Conservation (phyloP, 1,140 invertebrate genomes). For the Aethina tumida region DNA sequence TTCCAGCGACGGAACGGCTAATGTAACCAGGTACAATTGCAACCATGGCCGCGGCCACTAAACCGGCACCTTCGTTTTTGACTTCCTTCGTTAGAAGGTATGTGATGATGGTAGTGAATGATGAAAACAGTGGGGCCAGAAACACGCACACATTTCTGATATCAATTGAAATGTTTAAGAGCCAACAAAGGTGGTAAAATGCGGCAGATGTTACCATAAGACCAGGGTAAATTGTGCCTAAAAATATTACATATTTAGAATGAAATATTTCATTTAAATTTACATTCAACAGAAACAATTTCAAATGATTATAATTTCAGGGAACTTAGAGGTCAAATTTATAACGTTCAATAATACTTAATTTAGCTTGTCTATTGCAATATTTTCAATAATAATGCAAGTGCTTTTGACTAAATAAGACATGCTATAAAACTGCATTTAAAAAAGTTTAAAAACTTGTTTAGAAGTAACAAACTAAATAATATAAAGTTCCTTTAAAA, state of each 20-base stretch:
- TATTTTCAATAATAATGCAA: no score
- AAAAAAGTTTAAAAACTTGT: no score
- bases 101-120: conserved; percentile 90
- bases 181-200: conserved; percentile 79
- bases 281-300: no score
- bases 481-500: no score
- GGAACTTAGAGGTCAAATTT: no score
- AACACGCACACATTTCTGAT: conserved; percentile 98
- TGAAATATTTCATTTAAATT: not conserved
- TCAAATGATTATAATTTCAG: no score
- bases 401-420: no score
- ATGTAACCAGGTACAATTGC: conserved; percentile 97
- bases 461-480: no score
- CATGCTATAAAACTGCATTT: no score
- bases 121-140: conserved; percentile 93
- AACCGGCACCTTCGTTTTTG: conserved; percentile 81
- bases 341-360: no score
- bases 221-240: conserved; percentile 93
- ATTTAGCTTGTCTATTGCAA: no score
- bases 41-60: conserved; percentile 91
- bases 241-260: conserved; percentile 25
- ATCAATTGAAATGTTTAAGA: conserved; percentile 89
- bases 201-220: conserved; percentile 95
- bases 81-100: conserved; percentile 94
- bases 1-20: conserved; percentile 92